Evolutionary conservation across 2,113 vertebrate genomes (phyloP).

Genomic region (Hemichromis elongatus): DNA sequence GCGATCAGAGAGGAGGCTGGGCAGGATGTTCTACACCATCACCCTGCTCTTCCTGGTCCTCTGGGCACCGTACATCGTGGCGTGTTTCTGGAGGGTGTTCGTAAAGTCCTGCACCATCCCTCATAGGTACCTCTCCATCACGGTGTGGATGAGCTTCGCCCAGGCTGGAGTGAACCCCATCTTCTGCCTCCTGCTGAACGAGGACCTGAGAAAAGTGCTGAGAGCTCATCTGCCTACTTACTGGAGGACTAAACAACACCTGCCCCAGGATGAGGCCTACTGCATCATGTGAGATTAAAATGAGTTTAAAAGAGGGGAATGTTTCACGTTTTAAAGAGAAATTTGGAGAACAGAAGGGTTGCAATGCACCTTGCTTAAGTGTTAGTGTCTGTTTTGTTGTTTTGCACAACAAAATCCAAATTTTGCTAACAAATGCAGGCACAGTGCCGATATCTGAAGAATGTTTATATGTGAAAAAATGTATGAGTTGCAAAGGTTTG

Average conservation of each 20-base stretch:
- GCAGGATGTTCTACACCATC: slow-evolving; percentile 94
- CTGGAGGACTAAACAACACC: slow-evolving; percentile 90
- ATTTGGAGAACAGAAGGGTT: slow-evolving; percentile 1
- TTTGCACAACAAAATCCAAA: slow-evolving; percentile 55
- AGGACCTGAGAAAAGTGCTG: slow-evolving; percentile 92
- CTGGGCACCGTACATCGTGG: slow-evolving; percentile 92
- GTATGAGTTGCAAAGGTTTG: slow-evolving; percentile 20
- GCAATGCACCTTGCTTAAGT: slow-evolving; percentile 45
- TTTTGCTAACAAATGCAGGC: slow-evolving; percentile 50
- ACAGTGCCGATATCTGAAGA: slow-evolving; percentile 45
- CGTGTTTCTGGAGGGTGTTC: slow-evolving; percentile 93
- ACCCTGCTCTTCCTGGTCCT: slow-evolving; percentile 91
- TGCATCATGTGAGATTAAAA: slow-evolving; percentile 83
- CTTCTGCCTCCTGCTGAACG: slow-evolving; percentile 91
- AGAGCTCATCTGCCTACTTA: slow-evolving; percentile 85
- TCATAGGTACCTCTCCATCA: slow-evolving; percentile 86
- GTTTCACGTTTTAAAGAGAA: slow-evolving; percentile 34
- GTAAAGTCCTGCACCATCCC: slow-evolving; percentile 87
- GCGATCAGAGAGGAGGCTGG: slow-evolving; percentile 87
- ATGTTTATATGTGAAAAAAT: slow-evolving; percentile 42
- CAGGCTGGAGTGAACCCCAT: slow-evolving; percentile 92
- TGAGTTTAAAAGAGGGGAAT: slow-evolving; percentile 7
- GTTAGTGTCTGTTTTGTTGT: slow-evolving; percentile 55
- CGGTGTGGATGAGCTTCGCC: slow-evolving; percentile 94
- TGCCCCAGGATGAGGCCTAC: slow-evolving; percentile 89